These are phyloP conservation scores for Virgularia gustaviana DNA, from an alignment of 92 coral and sea anemone species.

Conservation along the genomic window DNA sequence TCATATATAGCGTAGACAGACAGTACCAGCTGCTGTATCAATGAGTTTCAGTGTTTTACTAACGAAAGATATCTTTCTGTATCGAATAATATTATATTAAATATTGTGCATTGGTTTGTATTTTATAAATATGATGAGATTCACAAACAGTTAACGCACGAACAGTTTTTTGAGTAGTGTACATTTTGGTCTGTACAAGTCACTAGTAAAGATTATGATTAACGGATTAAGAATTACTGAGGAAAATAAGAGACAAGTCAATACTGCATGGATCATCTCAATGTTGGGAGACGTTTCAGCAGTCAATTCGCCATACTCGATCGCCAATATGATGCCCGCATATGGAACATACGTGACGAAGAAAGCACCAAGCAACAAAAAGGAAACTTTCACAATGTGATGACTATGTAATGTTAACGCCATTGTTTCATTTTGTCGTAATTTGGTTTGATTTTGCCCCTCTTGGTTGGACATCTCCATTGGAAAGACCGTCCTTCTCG, in stretches of 20 bases:
- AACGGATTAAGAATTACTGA: neutral
- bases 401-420: neutral
- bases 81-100: too few relatives aligned
- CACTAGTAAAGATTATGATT: neutral
- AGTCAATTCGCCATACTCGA: neutral
- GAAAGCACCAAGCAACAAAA: neutral
- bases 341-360: neutral
- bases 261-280: neutral
- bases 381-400: conserved; percentile 1
- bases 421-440: too few relatives aligned
- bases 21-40: too few relatives aligned
- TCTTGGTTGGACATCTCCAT: neutral
- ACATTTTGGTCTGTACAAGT: conserved; percentile 15
- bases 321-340: neutral
- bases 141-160: too few relatives aligned
- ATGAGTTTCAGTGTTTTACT: too few relatives aligned
- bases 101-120: too few relatives aligned
- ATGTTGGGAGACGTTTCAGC: neutral
- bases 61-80: too few relatives aligned
- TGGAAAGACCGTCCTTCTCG: neutral
- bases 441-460: too few relatives aligned
- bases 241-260: neutral
- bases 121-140: too few relatives aligned
- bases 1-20: too few relatives aligned
- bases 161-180: too few relatives aligned